Evolutionary conservation across 2,797 vertebrate genomes (phyloP), one percentile per base, ranked within the genome.

Genomic region (Molossus alvarezi): DNA sequence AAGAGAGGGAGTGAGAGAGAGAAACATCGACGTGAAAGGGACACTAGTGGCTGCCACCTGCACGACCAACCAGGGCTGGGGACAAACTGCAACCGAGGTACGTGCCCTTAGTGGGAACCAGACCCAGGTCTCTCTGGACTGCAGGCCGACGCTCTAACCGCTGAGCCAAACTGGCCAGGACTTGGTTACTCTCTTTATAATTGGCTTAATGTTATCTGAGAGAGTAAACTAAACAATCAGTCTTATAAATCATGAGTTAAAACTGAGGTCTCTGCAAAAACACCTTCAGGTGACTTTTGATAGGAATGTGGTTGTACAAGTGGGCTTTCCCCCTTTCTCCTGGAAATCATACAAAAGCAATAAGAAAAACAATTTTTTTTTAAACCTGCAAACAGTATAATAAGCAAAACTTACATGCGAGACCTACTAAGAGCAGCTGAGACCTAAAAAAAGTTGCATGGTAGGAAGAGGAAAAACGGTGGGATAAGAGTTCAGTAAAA

Each of bases 231-330:
- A 58, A 82, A 69, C 33, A 84, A 6, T 23, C 25, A 73, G 45
- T 73, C 37, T 90, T 83, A 7, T 37, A 75, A 92, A 33, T 60
- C 10, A 15, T 20, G 23, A 55, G 23, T 84, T 81, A 84, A 89
- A 84, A 72, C 6, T 64, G 75, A 73, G 25, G 48, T 90, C 17
- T 96, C 60, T 94, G 58, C 25, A 27, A 29, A 90, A 94, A 90
- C n/a, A 64, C 62, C 6, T 84, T 82, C 9, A 57, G 37, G 45
- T 89, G 18, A 95, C 51, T 77, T 94, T 15, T 79, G 25, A 89
- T 58, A 58, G 41, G 33, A 91, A 85, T 71, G 18, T 92, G 37
- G 25, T 76, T 88, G 5, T 71, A 2, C 11, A 90, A 75, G 37
- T 67, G 13, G 33, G 7, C 9, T 72, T 90, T 87, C 13, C 2